These are phyloP conservation scores for Crax fasciolata DNA, from an alignment of 2,797 vertebrate species.

Conservation along the genomic window DNA sequence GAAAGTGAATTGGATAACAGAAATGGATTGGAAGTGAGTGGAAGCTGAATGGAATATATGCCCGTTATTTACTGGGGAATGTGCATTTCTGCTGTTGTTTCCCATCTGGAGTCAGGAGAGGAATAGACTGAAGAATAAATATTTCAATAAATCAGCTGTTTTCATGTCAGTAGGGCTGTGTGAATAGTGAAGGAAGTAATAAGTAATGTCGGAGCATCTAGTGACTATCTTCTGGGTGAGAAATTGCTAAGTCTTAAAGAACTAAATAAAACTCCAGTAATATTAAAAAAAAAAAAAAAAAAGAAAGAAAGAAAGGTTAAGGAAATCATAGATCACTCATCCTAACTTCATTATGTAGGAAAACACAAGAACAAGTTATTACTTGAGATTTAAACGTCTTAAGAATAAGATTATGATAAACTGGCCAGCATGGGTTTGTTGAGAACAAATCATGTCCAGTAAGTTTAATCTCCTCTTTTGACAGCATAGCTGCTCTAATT, in stretches of 20 bases:
- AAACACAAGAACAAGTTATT: background rate
- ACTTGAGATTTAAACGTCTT: background rate
- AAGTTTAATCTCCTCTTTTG: background rate
- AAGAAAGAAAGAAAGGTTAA: background rate
- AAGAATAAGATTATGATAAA: conserved; percentile 1
- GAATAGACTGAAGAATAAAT: background rate
- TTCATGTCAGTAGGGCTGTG: background rate
- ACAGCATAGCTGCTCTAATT: background rate
- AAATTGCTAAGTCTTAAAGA: background rate
- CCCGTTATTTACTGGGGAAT: background rate
- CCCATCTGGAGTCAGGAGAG: background rate
- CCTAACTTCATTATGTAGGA: background rate
- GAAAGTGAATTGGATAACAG: background rate
- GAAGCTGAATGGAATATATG: background rate
- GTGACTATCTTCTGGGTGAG: background rate
- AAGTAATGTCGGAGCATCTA: background rate
- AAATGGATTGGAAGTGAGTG: background rate
- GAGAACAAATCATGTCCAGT: background rate
- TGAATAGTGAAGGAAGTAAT: background rate
- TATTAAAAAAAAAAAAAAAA: background rate
- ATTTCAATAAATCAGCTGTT: background rate
- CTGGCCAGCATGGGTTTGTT: background rate
- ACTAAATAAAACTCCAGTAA: background rate
- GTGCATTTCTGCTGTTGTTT: background rate
- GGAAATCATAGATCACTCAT: background rate